Evolutionary conservation across 1,140 invertebrate species (phyloP).

Genomic region (Phortica variegata): DNA sequence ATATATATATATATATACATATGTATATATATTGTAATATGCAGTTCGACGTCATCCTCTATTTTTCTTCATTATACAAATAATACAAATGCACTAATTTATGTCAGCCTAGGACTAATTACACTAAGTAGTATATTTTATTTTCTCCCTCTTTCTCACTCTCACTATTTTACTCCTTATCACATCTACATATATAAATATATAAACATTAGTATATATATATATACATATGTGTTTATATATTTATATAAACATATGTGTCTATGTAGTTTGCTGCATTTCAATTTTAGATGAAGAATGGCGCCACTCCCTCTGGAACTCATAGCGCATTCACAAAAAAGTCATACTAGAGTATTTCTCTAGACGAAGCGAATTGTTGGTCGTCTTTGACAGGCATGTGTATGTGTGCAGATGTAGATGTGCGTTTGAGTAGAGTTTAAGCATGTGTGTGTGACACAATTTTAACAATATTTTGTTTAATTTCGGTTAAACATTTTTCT

Average conservation of each 20-base stretch:
- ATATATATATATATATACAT: slow-evolving; percentile 18
- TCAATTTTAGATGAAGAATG: not conserved
- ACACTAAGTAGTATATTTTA: slow-evolving; percentile 32
- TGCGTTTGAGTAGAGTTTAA: too few species aligned
- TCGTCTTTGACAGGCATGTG: too few species aligned
- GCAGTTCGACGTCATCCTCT: not conserved
- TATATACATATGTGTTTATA: slow-evolving; percentile 8
- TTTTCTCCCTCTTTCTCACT: slow-evolving; percentile 12
- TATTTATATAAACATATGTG: too few species aligned
- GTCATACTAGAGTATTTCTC: too few species aligned
- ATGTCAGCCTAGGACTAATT: slow-evolving; percentile 31
- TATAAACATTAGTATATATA: slow-evolving; percentile 26
- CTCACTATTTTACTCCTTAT: not conserved
- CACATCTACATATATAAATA: not conserved
- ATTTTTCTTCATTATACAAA: slow-evolving; percentile 40
- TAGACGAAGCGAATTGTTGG: too few species aligned
- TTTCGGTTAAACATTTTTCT: slow-evolving; percentile 12
- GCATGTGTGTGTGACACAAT: too few species aligned
- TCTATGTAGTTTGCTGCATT: too few species aligned
- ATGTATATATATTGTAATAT: slow-evolving; percentile 28
- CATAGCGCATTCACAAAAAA: not conserved
- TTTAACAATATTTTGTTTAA: not conserved
- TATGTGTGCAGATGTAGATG: too few species aligned
- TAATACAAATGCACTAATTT: slow-evolving; percentile 47
- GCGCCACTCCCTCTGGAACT: not conserved